These are phyloP conservation scores for Hirundichthys speculiger DNA, from an alignment of 2,113 vertebrate species.

Conservation along the genomic window DNA sequence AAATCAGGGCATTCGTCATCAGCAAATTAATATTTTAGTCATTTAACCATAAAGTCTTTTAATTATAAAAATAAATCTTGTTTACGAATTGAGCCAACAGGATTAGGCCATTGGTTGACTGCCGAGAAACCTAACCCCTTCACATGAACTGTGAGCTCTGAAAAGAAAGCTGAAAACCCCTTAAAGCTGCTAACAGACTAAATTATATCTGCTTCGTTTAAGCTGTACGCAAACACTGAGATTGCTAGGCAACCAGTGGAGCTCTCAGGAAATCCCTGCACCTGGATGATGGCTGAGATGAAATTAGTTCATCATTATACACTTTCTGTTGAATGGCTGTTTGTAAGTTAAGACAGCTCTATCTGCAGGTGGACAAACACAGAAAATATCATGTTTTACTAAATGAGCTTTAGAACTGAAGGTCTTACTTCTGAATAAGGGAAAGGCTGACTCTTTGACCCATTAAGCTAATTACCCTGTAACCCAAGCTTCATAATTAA, in stretches of 20 bases:
- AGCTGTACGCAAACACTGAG: slow-evolving; percentile 3
- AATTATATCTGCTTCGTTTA: background rate
- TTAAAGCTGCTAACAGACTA: background rate
- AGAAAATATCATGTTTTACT: background rate
- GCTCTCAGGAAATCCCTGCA: slow-evolving; percentile 1
- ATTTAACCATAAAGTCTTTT: too few relatives aligned
- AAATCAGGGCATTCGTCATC: too few relatives aligned
- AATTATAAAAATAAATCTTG: too few relatives aligned
- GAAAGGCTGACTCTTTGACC: too few relatives aligned
- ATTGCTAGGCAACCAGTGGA: background rate
- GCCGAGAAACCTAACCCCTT: background rate
- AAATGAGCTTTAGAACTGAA: too few relatives aligned
- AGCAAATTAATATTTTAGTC: too few relatives aligned
- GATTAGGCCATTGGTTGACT: too few relatives aligned
- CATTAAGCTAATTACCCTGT: too few relatives aligned
- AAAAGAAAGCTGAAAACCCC: background rate
- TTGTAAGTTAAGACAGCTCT: background rate
- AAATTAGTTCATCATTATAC: background rate
- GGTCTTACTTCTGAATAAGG: too few relatives aligned
- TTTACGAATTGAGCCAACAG: too few relatives aligned
- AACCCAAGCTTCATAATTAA: too few relatives aligned
- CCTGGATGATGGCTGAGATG: background rate
- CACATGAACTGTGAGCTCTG: background rate
- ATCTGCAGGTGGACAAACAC: background rate
- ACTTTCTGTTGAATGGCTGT: too few relatives aligned